Percentiles rank a stretch among this genome's conserved stretches.
phyloP scores from a whole-genome alignment of 1,140 invertebrate genomes.

The Babylonia areolata region DNA sequence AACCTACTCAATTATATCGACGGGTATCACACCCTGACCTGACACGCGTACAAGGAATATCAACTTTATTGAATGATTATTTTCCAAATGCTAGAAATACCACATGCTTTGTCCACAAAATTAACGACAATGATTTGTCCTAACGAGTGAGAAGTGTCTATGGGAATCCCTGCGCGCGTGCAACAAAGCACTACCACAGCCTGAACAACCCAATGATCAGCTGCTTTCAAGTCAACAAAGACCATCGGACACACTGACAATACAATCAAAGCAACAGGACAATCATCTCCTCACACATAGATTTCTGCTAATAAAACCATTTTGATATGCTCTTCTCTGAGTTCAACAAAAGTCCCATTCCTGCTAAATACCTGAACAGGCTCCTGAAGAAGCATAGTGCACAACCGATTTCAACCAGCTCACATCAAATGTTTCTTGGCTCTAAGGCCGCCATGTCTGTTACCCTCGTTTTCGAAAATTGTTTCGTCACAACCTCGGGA shows the following conservation, averaged over 20 bases:
- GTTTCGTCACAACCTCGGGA: slow-evolving; percentile 24
- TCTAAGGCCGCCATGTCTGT: slow-evolving; percentile 41
- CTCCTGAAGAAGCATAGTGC: slow-evolving; percentile 58
- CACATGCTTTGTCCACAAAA: too few relatives aligned
- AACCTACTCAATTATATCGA: too few relatives aligned
- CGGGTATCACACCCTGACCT: too few relatives aligned
- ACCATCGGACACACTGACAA: background rate
- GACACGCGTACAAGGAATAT: too few relatives aligned
- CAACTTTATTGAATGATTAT: too few relatives aligned
- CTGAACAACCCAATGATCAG: too few relatives aligned
- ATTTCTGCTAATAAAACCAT: background rate
- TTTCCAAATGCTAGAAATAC: too few relatives aligned
- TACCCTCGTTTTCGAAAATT: slow-evolving; percentile 40
- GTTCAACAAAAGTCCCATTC: background rate
- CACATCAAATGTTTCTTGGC: slow-evolving; percentile 25
- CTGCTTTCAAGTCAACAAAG: too few relatives aligned
- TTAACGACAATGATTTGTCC: too few relatives aligned
- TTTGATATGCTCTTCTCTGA: background rate
- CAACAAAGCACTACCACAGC: too few relatives aligned
- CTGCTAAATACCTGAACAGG: slow-evolving; percentile 54
- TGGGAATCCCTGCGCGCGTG: too few relatives aligned
- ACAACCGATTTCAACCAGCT: slow-evolving; percentile 23
- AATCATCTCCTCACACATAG: background rate
- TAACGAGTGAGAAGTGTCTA: too few relatives aligned
- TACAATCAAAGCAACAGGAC: background rate